These are phyloP conservation scores for Neotoxoptera formosana DNA, from an alignment of 1,140 invertebrate genomes.

Conservation along the genomic window DNA sequence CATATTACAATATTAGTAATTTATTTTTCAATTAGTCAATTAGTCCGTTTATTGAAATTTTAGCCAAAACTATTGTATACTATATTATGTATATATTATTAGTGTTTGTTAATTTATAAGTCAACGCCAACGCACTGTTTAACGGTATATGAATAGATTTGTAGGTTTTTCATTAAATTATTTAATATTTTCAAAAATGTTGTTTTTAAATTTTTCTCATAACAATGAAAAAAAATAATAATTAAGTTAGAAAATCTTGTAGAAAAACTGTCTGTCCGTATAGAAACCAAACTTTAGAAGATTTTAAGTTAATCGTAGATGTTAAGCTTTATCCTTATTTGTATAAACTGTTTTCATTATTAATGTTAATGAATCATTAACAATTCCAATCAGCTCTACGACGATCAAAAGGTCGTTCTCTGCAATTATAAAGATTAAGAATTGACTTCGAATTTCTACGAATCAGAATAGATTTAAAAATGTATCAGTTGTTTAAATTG, in stretches of 20 bases:
- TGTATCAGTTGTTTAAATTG: neutral
- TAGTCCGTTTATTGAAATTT: too few relatives aligned
- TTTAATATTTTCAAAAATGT: neutral
- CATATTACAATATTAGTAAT: too few relatives aligned
- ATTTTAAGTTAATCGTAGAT: neutral
- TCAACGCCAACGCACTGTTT: neutral
- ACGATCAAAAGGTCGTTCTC: neutral
- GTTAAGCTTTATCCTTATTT: neutral
- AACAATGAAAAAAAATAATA: neutral
- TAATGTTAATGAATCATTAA: neutral
- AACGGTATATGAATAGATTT: neutral
- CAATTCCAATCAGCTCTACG: neutral
- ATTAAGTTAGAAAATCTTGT: neutral
- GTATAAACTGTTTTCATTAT: neutral
- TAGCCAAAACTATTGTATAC: too few relatives aligned
- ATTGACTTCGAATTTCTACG: neutral
- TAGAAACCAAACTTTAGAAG: neutral
- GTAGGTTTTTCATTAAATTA: neutral
- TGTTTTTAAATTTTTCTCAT: neutral
- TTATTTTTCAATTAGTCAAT: too few relatives aligned
- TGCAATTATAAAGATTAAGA: neutral
- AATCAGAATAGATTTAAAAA: neutral
- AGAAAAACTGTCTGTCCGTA: neutral
- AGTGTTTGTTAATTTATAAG: neutral
- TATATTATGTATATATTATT: neutral